Evolutionary conservation across 2,797 vertebrate species (phyloP).

Genomic region (Melanotaenia parkinsoni): DNA sequence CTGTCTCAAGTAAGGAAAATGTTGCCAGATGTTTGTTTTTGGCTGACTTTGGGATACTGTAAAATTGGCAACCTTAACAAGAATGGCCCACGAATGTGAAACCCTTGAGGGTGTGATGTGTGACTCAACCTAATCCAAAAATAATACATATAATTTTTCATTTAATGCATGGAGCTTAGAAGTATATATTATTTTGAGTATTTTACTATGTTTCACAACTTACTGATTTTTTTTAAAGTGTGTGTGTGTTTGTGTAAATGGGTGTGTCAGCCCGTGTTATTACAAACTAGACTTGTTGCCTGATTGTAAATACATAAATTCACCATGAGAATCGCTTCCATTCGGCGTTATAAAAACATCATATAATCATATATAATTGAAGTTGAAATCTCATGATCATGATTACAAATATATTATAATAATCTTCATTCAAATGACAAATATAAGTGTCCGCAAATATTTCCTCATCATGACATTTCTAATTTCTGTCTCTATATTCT

Average conservation of each 20-base stretch:
- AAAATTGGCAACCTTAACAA: not conserved
- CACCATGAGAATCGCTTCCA: too few relatives aligned
- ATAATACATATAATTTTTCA: not conserved
- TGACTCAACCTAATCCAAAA: not conserved
- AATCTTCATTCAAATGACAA: not conserved
- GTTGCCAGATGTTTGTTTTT: not conserved
- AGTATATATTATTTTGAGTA: not conserved
- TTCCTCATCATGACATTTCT: not conserved
- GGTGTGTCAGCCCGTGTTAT: not conserved
- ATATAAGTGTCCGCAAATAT: not conserved
- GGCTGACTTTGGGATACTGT: not conserved
- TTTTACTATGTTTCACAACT: not conserved
- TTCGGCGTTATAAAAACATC: not conserved
- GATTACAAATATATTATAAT: not conserved
- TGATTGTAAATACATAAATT: not conserved
- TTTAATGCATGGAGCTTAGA: not conserved
- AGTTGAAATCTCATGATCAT: not conserved
- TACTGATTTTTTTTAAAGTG: not conserved
- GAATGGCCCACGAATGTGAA: too few relatives aligned
- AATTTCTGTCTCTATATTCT: not conserved
- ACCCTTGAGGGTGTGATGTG: not conserved
- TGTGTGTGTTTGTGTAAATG: not conserved
- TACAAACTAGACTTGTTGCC: not conserved
- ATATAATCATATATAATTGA: not conserved
- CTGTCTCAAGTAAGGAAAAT: conserved; percentile 93